Percentiles rank a stretch among this genome's conserved stretches.
Conservation (phyloP, 2,113 vertebrate species). For the Lontra canadensis region DNA sequence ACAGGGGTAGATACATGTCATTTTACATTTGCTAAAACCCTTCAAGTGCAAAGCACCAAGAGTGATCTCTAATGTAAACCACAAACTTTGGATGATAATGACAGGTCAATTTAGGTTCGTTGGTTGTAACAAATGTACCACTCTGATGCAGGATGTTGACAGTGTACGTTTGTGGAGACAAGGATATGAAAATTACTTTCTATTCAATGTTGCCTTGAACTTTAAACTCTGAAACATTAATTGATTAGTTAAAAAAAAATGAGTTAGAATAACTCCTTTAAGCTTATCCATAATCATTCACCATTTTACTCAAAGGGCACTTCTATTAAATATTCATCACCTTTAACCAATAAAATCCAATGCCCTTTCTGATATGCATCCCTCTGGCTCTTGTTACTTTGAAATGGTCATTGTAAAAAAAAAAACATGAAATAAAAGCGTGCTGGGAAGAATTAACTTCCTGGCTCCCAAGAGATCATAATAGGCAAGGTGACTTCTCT, state of each 20-base stretch:
- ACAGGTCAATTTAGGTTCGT: neutral
- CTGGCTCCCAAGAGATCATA: neutral
- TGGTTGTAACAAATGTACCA: neutral
- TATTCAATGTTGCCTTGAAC: neutral
- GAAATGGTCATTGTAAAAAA: slow-evolving; percentile 11
- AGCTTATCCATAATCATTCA: neutral
- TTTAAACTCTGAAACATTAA: slow-evolving; percentile 21
- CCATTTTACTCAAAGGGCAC: neutral
- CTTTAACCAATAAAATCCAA: slow-evolving; percentile 20
- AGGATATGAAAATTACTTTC: neutral
- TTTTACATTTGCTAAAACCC: neutral
- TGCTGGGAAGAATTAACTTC: neutral
- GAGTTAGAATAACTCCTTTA: neutral
- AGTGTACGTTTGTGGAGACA: neutral
- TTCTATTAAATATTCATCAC: neutral
- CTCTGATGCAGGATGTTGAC: neutral
- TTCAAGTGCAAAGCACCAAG: neutral
- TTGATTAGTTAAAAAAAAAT: neutral
- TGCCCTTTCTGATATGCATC: neutral
- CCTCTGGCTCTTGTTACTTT: neutral
- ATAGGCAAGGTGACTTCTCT: neutral
- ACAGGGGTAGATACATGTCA: neutral
- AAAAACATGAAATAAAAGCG: slow-evolving; percentile 8
- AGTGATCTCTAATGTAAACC: neutral
- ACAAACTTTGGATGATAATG: neutral